Evolutionary conservation across 2,797 vertebrate genomes (phyloP), one percentile per base, ranked within the genome.

Genomic region (Pogoniulus pusillus): DNA sequence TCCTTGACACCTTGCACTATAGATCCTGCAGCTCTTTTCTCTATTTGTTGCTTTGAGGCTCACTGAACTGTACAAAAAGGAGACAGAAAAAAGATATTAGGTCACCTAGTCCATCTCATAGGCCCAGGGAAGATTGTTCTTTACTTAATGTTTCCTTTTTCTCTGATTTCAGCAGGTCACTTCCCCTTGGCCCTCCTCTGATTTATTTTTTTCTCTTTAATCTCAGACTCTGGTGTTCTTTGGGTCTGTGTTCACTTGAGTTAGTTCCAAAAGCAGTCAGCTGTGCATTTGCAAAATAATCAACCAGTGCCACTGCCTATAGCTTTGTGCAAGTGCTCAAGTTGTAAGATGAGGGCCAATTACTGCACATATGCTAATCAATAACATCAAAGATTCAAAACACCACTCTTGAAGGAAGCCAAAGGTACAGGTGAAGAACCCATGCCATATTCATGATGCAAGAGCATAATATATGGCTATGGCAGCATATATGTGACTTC

Each of bases 1-100:
- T 58, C 54, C 47, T 65, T 78, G 77, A 68, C 23, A 51, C 32
- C 55, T 72, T 0, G 0, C 45, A 14, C 0, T 9, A 29, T 6
- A 35, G 51, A 51, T 74, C 43, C 63, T 63, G 71, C 71, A 34
- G 71, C 18, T n/a, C 37, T 79, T 57, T 66, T 58, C 17, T 59
- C 49, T 66, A 64, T 75, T 51, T 70, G 41, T 30, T 59, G 26
- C 62, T 90, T 87, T 58, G 55, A 65, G 43, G 14, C 37, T 85
- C 32, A 39, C 10, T 62, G 47, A 85, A 79, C 54, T 39, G 32
- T 60, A 35, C 16, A 30, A 82, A 71, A 77, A 32, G 7, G 41
- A 90, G 64, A 39, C 15, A 85, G 37, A 75, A 85, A 53, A 82
- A 26, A 54, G 13, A 32, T 37, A 34, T 1, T 65, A 35, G 55